Conservation (phyloP, 2,888 invertebrate genomes). For the Adineta ricciae region DNA sequence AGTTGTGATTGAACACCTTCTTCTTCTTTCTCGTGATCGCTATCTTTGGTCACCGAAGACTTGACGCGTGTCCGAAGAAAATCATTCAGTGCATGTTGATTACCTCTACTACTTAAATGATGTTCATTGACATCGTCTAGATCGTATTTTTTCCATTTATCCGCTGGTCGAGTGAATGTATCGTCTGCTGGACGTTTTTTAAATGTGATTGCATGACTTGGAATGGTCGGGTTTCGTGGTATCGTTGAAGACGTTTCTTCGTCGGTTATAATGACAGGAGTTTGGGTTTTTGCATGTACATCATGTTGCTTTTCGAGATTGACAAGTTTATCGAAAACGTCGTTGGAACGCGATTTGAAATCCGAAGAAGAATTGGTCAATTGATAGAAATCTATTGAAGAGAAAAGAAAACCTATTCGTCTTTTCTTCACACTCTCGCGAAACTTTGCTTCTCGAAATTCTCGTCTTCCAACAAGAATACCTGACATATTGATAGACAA, state of each 20-base stretch:
- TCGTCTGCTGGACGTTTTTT: neutral
- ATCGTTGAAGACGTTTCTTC: neutral
- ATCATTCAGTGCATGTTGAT: constrained; percentile 12
- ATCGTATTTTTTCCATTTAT: constrained; percentile 7
- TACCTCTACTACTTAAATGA: neutral
- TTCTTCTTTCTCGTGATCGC: neutral
- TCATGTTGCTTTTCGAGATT: constrained; percentile 10
- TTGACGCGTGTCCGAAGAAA: neutral
- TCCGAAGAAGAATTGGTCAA: neutral
- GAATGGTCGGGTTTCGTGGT: neutral
- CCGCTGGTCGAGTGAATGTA: neutral
- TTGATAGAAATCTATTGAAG: constrained; percentile 1
- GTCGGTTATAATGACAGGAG: neutral
- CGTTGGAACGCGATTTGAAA: constrained; percentile 1
- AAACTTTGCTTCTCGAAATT: too few species aligned
- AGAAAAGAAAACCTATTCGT: neutral
- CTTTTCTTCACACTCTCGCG: too few species aligned
- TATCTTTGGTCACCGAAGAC: neutral
- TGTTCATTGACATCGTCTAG: constrained; percentile 6
- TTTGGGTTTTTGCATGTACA: neutral
- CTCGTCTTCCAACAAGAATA: neutral
- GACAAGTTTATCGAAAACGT: neutral
- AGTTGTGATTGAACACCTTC: neutral
- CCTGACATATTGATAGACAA: neutral
- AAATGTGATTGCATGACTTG: neutral